Evolutionary conservation across 2,888 invertebrate species (phyloP).

Genomic region (Ochlodes sylvanus): DNA sequence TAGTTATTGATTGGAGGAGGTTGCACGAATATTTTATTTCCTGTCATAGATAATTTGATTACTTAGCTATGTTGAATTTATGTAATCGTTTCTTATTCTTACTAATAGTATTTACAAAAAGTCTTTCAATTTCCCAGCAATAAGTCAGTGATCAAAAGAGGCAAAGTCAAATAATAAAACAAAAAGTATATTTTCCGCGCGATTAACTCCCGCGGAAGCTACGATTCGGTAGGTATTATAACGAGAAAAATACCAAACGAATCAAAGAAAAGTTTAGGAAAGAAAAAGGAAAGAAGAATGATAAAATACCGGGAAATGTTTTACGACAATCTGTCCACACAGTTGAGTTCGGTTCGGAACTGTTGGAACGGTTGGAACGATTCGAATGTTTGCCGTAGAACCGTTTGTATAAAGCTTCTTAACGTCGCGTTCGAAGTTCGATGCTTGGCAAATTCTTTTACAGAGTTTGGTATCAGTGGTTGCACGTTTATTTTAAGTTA

Average conservation of each 20-base stretch:
- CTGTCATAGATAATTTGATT: too few relatives aligned
- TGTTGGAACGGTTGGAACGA: slow-evolving; percentile 1
- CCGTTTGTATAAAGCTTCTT: slow-evolving; percentile 10
- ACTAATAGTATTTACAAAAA: neutral
- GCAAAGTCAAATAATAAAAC: slow-evolving; percentile 9
- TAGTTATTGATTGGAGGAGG: too few relatives aligned
- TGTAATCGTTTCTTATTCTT: too few relatives aligned
- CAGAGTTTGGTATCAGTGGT: slow-evolving; percentile 1
- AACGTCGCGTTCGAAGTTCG: slow-evolving; percentile 5
- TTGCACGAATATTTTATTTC: too few relatives aligned
- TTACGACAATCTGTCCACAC: slow-evolving; percentile 23
- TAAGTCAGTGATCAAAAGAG: neutral
- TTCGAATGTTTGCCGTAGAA: slow-evolving; percentile 12
- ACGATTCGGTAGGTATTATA: slow-evolving; percentile 9
- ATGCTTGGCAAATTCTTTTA: slow-evolving; percentile 5
- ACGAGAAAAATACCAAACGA: slow-evolving; percentile 14
- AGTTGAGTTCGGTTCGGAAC: slow-evolving; percentile 15
- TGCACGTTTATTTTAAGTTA: slow-evolving; percentile 6
- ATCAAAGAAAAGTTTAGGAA: slow-evolving; percentile 22
- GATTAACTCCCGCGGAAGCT: slow-evolving; percentile 15
- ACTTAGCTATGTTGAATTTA: too few relatives aligned
- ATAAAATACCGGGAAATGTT: slow-evolving; percentile 19
- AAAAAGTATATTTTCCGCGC: slow-evolving; percentile 24
- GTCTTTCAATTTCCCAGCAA: neutral
- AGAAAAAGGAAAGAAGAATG: slow-evolving; percentile 17